These are phyloP conservation scores for Apaloderma vittatum DNA, from an alignment of 2,113 vertebrate species.

Conservation along the genomic window DNA sequence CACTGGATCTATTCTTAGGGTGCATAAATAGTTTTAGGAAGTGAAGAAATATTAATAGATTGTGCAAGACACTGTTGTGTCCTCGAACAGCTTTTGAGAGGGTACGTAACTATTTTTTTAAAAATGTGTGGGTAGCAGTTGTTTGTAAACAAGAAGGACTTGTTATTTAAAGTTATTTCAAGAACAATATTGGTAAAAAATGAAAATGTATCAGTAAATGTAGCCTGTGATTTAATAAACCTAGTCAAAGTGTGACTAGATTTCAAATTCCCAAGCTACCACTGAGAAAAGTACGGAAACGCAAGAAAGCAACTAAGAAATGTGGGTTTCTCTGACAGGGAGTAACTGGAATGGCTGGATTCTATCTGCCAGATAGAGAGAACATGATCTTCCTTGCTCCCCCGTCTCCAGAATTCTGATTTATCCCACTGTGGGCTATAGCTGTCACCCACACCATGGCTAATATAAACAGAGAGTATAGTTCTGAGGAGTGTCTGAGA, in stretches of 20 bases:
- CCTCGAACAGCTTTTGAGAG: neutral
- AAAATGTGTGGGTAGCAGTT: neutral
- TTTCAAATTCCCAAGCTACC: neutral
- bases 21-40: neutral
- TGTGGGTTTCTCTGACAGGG: neutral
- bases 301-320: neutral
- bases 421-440: accelerated
- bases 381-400: neutral
- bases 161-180: neutral
- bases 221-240: neutral
- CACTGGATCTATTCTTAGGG: neutral
- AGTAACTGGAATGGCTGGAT: neutral
- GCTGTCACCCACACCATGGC: neutral
- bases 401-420: neutral
- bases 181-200: neutral
- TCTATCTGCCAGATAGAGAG: neutral
- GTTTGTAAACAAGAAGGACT: neutral
- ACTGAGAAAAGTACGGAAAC: neutral
- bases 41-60: neutral
- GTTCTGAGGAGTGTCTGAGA: neutral
- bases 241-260: neutral
- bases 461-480: neutral
- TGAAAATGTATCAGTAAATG: neutral
- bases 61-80: neutral
- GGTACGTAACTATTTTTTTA: accelerated